Conservation (phyloP, 2,888 invertebrate genomes). For the Athrips mouffetella region DNA sequence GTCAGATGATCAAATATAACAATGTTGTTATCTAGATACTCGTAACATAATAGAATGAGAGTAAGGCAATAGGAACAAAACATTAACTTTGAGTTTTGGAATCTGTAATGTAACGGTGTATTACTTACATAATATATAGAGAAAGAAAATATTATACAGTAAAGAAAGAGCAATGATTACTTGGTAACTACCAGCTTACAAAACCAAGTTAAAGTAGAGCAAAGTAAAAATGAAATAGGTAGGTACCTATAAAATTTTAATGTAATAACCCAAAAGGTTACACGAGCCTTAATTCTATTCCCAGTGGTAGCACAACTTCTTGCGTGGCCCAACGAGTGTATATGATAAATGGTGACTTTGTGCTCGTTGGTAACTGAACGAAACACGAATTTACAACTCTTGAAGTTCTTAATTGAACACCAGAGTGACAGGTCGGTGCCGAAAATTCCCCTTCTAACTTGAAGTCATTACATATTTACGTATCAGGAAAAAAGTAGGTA, state of each 20-base stretch:
- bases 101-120: too few species aligned
- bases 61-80: too few species aligned
- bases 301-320: slow-evolving; percentile 18
- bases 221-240: background rate
- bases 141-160: too few species aligned
- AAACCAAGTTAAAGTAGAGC: too few species aligned
- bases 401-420: slow-evolving; percentile 49
- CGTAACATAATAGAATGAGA: too few species aligned
- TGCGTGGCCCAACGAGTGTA: slow-evolving; percentile 22
- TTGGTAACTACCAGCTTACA: too few species aligned
- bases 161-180: too few species aligned
- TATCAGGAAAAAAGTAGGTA: background rate
- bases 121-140: too few species aligned
- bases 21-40: too few species aligned
- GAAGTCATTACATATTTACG: slow-evolving; percentile 12
- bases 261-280: slow-evolving; percentile 5
- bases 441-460: slow-evolving; percentile 24
- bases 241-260: slow-evolving; percentile 1
- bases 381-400: slow-evolving; percentile 36
- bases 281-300: slow-evolving; percentile 8
- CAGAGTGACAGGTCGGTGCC: slow-evolving; percentile 40
- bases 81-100: too few species aligned
- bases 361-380: slow-evolving; percentile 27
- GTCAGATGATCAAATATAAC: too few species aligned
- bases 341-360: slow-evolving; percentile 31